Conservation (phyloP, 1,140 invertebrate genomes). For the Portunus trituberculatus region DNA sequence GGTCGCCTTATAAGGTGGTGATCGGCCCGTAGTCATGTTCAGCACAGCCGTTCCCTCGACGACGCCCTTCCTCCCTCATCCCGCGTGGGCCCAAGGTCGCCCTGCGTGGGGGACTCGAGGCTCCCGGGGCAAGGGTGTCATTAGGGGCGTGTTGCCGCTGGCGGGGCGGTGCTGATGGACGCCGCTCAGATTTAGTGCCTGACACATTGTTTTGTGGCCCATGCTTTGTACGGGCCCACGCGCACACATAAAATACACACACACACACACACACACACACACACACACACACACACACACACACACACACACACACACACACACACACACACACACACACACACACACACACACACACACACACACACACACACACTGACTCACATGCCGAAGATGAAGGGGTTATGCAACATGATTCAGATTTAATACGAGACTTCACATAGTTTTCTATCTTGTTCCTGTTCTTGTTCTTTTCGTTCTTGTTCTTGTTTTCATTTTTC, state of each 20-base stretch:
- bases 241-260: neutral
- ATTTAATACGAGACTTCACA: neutral
- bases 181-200: neutral
- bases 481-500: neutral
- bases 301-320: neutral
- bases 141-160: constrained; percentile 2
- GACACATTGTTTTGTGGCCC: neutral
- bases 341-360: constrained; percentile 1
- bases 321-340: neutral
- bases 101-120: neutral
- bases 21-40: constrained; percentile 8
- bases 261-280: neutral
- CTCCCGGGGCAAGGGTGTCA: neutral
- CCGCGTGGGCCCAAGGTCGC: neutral
- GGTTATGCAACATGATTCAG: too few species aligned
- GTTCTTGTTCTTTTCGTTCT: neutral
- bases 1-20: neutral
- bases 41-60: neutral
- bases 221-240: neutral
- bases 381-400: neutral
- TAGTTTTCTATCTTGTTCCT: neutral
- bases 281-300: neutral
- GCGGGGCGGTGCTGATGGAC: neutral
- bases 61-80: neutral
- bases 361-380: neutral